Percentiles rank a stretch among this genome's conserved stretches.
Evolutionary conservation across 2,888 invertebrate species (phyloP).

Genomic region (Elysia crispata): DNA sequence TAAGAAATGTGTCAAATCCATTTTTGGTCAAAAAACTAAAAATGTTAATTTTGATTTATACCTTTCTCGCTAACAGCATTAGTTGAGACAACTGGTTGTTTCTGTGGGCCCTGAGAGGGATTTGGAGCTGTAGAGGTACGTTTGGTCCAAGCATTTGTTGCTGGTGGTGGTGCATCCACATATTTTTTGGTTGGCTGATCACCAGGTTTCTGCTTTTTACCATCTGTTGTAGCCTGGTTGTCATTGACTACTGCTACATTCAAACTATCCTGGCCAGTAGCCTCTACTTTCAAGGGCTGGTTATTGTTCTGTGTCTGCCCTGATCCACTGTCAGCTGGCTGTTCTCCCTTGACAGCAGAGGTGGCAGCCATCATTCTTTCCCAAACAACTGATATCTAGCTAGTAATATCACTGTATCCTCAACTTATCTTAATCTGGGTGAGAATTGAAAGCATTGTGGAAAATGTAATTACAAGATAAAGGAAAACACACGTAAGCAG

Average conservation of each 20-base stretch:
- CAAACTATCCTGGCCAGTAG: not conserved
- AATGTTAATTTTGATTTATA: no score
- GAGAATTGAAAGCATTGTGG: no score
- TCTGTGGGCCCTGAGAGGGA: not conserved
- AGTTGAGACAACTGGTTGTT: no score
- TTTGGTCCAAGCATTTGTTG: slow-evolving; percentile 45
- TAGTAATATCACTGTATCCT: no score
- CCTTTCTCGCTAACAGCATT: no score
- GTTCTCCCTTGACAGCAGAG: slow-evolving; percentile 31
- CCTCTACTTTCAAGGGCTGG: slow-evolving; percentile 27
- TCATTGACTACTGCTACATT: slow-evolving; percentile 12
- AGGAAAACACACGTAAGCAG: no score
- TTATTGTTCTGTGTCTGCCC: slow-evolving; percentile 28
- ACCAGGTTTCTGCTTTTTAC: slow-evolving; percentile 17
- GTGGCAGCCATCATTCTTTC: slow-evolving; percentile 40
- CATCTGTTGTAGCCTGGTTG: not conserved
- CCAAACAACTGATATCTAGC: no score
- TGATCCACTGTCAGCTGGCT: slow-evolving; percentile 26
- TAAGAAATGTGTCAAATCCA: no score
- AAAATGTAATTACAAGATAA: no score
- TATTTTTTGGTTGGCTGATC: slow-evolving; percentile 40
- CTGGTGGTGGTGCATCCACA: slow-evolving; percentile 46
- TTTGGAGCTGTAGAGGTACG: slow-evolving; percentile 25
- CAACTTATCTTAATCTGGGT: no score
- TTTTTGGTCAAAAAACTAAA: no score